Percentiles rank a stretch among this genome's conserved stretches.
Conservation (phyloP, 2,797 vertebrate species). For the Phrynocephalus guinanensis region DNA sequence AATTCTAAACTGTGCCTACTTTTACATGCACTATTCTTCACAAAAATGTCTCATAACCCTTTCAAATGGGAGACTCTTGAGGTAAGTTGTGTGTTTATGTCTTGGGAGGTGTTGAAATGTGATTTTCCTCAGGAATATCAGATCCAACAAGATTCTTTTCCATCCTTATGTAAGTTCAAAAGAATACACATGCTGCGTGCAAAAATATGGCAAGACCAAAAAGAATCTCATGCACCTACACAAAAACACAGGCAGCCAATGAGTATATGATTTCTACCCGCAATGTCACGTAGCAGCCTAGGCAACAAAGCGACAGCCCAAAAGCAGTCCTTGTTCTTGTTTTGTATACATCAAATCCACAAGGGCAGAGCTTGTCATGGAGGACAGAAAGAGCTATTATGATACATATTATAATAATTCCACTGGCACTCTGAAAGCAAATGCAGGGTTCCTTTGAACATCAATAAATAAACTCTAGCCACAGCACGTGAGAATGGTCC, state of each 20-base stretch:
- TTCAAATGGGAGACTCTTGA: too few relatives aligned
- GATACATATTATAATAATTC: conserved; percentile 68
- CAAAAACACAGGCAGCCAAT: not conserved
- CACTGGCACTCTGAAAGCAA: conserved; percentile 67
- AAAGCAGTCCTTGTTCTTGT: conserved; percentile 59
- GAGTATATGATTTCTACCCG: conserved; percentile 30
- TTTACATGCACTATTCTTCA: too few relatives aligned
- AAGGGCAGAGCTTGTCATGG: conserved; percentile 25
- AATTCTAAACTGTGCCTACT: too few relatives aligned
- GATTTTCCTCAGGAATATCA: too few relatives aligned
- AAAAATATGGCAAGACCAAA: not conserved
- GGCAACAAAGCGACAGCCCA: not conserved
- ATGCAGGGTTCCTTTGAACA: conserved; percentile 60
- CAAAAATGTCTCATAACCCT: too few relatives aligned
- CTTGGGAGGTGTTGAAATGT: too few relatives aligned
- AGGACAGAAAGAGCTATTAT: conserved; percentile 61
- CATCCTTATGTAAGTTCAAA: not conserved
- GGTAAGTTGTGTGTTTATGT: too few relatives aligned
- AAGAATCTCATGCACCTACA: not conserved
- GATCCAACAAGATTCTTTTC: too few relatives aligned
- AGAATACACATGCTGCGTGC: not conserved
- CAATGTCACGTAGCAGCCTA: conserved; percentile 46
- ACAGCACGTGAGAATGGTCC: conserved; percentile 67
- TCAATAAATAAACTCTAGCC: conserved; percentile 58
- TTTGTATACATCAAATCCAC: conserved; percentile 47